phyloP scores from a whole-genome alignment of 2,797 vertebrate species.

The Amazona finschi region DNA sequence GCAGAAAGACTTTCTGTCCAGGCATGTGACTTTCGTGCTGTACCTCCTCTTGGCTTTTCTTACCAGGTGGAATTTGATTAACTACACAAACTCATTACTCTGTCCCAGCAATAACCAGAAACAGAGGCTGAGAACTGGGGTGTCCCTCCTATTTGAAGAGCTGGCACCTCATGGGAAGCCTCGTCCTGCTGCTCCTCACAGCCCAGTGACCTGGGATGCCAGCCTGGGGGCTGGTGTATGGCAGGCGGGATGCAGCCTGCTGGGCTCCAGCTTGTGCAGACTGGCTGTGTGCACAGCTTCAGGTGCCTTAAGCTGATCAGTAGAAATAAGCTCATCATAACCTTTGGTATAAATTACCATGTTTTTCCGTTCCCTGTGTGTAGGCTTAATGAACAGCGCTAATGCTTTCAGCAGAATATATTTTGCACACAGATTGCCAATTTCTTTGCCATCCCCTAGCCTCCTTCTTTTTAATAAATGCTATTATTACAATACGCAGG shows the following conservation, averaged over 20 bases:
- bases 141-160: neutral
- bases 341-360: neutral
- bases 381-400: slow-evolving; percentile 4
- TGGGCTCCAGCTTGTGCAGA: neutral
- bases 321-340: neutral
- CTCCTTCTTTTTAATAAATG: slow-evolving; percentile 2
- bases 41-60: neutral
- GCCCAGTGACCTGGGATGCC: neutral
- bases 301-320: neutral
- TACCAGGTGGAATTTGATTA: neutral
- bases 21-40: neutral
- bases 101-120: neutral
- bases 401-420: slow-evolving; percentile 16
- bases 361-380: neutral
- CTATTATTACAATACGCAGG: neutral
- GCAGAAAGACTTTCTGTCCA: neutral
- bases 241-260: neutral
- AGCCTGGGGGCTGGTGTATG: accelerated
- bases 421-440: slow-evolving; percentile 13
- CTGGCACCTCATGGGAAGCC: neutral
- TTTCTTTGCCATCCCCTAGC: neutral
- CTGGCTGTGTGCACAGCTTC: neutral
- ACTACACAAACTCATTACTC: neutral
- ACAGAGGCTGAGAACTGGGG: neutral
- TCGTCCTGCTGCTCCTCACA: neutral